A percentile compares a stretch with the other conserved stretches of the same genome.
Conservation (phyloP, 1,140 invertebrate genomes). For the Propsilocerus akamusi region DNA sequence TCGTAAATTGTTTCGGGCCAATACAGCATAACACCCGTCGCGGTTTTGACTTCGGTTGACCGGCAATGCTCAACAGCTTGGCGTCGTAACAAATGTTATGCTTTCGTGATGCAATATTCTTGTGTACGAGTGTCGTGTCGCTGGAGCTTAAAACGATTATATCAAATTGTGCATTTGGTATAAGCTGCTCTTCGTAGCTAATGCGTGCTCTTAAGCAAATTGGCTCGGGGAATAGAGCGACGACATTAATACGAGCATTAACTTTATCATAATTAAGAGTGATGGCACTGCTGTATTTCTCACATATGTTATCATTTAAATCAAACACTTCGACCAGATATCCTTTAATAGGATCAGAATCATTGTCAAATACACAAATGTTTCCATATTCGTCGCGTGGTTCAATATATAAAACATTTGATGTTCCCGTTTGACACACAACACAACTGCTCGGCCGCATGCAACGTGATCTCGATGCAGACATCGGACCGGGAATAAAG, state of each 20-base stretch:
- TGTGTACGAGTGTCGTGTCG: constrained; percentile 67
- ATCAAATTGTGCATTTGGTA: constrained; percentile 84
- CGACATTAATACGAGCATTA: constrained; percentile 31
- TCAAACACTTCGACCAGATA: constrained; percentile 34
- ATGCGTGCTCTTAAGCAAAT: constrained; percentile 72
- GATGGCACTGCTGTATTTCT: constrained; percentile 33
- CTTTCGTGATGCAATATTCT: constrained; percentile 67
- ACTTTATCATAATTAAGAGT: constrained; percentile 31
- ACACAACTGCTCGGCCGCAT: constrained; percentile 73
- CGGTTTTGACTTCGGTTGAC: constrained; percentile 41
- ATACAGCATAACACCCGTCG: constrained; percentile 79
- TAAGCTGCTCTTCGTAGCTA: constrained; percentile 50
- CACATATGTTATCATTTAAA: constrained; percentile 27
- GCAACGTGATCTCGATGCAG: constrained; percentile 68
- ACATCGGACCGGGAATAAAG: constrained; percentile 51
- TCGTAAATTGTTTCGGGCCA: constrained; percentile 62
- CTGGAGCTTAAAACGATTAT: constrained; percentile 74
- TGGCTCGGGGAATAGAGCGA: constrained; percentile 29
- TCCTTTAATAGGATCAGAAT: constrained; percentile 35
- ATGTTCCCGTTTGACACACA: constrained; percentile 55
- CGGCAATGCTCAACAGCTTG: constrained; percentile 52
- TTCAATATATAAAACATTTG: constrained; percentile 68
- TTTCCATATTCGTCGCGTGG: constrained; percentile 81
- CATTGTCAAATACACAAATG: constrained; percentile 43
- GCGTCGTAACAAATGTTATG: constrained; percentile 76